phyloP scores from a whole-genome alignment of 1,140 invertebrate species.

The Marisa cornuarietis region DNA sequence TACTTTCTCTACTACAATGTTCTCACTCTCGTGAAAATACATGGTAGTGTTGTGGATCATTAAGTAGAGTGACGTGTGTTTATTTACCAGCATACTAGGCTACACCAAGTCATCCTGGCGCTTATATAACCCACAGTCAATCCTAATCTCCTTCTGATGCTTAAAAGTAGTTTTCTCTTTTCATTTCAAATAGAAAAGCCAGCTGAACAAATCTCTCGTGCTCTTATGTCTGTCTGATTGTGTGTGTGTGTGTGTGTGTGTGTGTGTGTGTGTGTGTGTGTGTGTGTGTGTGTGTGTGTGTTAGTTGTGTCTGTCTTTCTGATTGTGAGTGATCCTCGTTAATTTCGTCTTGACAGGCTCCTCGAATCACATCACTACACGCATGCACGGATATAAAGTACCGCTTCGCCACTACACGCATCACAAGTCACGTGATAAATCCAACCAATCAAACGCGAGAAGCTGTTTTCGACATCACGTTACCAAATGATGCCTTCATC shows the following conservation, averaged over 20 bases:
- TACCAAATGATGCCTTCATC: conserved; percentile 58
- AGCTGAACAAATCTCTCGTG: neutral
- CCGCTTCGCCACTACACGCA: conserved; percentile 48
- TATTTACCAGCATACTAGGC: neutral
- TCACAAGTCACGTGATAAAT: conserved; percentile 46
- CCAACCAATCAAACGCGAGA: conserved; percentile 33
- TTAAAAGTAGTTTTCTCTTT: neutral
- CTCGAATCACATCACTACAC: conserved; percentile 40
- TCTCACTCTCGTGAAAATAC: no score
- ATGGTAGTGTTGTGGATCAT: no score
- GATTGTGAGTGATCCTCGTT: neutral
- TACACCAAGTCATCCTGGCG: neutral
- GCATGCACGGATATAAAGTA: conserved; percentile 50
- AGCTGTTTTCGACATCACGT: conserved; percentile 47
- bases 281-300: neutral
- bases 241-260: neutral
- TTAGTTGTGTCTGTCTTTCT: neutral
- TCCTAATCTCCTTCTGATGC: neutral
- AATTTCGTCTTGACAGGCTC: conserved; percentile 28
- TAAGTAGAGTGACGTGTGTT: no score
- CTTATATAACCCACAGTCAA: neutral
- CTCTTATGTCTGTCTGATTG: neutral
- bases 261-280: neutral
- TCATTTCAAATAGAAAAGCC: no score
- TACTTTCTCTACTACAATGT: no score